Base-by-base conservation (phyloP, 2,888 invertebrate genomes). In the Callyntrura guangdongensis region DNA sequence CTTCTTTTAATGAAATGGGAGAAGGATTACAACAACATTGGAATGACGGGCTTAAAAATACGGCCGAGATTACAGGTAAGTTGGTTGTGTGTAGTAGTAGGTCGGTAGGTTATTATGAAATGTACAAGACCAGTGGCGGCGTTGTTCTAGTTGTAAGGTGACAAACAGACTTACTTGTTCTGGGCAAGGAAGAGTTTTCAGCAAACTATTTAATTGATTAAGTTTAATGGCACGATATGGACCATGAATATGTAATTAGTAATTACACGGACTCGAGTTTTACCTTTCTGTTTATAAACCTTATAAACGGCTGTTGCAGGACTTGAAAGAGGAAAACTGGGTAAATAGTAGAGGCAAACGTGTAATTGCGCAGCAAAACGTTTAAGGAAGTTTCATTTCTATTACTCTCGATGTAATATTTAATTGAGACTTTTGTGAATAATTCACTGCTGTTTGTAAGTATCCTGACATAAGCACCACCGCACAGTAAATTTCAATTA, bases 201-300 rank as follows among this genome's bases (percentile, higher is more conserved):
- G 47, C 72, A 45, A 72, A 74, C 22, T 74, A 22, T 74, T 74
- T 74, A 74, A 74, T 74, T 74, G 74, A 74, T 49, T 74, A 74
- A 49, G 49, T 49, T 74, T 74, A 74, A 74, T 74, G 74, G 47
- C 74, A 74, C 74, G 74, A 12, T 74, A 22, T 74, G 49, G 49
- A 49, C 49, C 74, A 74, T 74, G 74, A 74, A 74, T 74, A 74
- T 74, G 74, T 49, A 74, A 74, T 74, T 74, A 74, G 74, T 49
- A 74, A 47, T 74, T 74, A 74, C 49, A 74, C 20, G 49, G 74
- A 74, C 74, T 74, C 74, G 74, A 49, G 20, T 22, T 12, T 12
- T 22, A 67, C 64, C 8, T 25, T 61, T 49, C 49, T 22, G 22
- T 49, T 20, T 72, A 61, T 17, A n/a, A 67, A 9, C n/a, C 27